Percentiles rank a stretch among this genome's conserved stretches.
phyloP scores from a whole-genome alignment of 1,140 invertebrate genomes.

The Drosophila ficusphila region DNA sequence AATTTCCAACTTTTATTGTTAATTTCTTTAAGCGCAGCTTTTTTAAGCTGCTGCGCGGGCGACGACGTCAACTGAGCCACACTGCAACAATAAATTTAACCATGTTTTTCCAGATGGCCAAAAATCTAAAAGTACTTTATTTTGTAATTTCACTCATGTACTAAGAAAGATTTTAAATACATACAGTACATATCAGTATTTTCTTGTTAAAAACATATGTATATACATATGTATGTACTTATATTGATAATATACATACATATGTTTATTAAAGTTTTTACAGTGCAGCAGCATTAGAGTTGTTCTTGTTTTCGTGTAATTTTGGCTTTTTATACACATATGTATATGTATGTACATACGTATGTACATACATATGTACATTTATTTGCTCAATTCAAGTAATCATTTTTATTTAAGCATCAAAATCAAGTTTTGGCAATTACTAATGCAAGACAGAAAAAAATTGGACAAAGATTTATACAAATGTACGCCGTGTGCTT shows the following conservation, averaged over 20 bases:
- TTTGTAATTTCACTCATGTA: background rate
- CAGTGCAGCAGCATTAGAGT: constrained; percentile 17
- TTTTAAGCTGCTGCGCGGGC: constrained; percentile 36
- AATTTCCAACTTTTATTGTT: constrained; percentile 77
- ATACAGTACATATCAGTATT: too few relatives aligned
- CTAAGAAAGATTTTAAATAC: background rate
- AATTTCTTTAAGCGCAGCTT: constrained; percentile 68
- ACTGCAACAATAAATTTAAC: background rate
- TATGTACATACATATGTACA: too few relatives aligned
- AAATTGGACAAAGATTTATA: constrained; percentile 63
- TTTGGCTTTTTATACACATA: constrained; percentile 12
- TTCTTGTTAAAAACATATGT: too few relatives aligned
- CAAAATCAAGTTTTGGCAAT: constrained; percentile 74
- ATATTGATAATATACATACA: background rate
- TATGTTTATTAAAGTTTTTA: background rate
- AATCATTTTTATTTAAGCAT: constrained; percentile 77
- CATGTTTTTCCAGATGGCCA: too few relatives aligned
- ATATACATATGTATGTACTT: too few relatives aligned
- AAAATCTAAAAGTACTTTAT: background rate
- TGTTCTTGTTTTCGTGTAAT: constrained; percentile 28
- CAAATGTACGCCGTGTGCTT: constrained; percentile 12
- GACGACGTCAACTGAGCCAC: constrained; percentile 2
- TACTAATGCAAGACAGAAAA: constrained; percentile 64
- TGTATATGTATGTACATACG: too few relatives aligned
- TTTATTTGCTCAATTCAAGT: constrained; percentile 56